Evolutionary conservation across 2,797 vertebrate genomes (phyloP), one percentile per base, ranked within the genome.

Genomic region (Perodicticus potto): DNA sequence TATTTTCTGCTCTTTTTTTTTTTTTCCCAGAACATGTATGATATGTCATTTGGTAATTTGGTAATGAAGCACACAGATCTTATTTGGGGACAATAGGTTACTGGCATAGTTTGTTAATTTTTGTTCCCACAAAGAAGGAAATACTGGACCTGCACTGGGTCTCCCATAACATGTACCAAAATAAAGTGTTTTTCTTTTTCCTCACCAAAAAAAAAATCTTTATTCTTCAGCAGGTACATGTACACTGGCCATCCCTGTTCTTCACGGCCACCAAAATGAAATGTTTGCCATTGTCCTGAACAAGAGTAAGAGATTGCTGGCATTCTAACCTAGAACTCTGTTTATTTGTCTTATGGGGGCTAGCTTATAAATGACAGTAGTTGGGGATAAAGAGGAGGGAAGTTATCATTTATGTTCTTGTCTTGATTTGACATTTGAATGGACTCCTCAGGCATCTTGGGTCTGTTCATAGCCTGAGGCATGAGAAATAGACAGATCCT

Each of bases 191-290:
- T 9, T 53, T 53, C 49, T 53, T 53, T 53, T 53, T 53, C 49
- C 49, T 95, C 96, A 96, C 34, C 86, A 96, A 97, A 96, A 97
- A 96, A 97, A 69, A 76, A 77, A 49, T 63, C 61, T 97, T 98
- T 98, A 97, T 97, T 98, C 83, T 84, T 76, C 74, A 89, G 92
- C 76, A 97, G 81, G 65, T 89, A 49, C 29, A 97, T 69, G 86
- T 55, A 83, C 40, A 49, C 14, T 45, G 73, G 45, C 40, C 27
- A 70, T 63, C 90, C 88, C 63, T 86, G 85, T 70, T 92, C 73
- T 73, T 92, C 55, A 70, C 55, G 87, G 92, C 65, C 93, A 93
- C 84, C 14, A 53, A 53, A 16, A 53, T 17, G 16, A 53, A 53
- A 53, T 53, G 49, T 43, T 61, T 92, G 17, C 78, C 20, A 53